Evolutionary conservation across 2,113 vertebrate genomes (phyloP), one percentile per base, ranked within the genome.

Genomic region (Thomomys bottae): DNA sequence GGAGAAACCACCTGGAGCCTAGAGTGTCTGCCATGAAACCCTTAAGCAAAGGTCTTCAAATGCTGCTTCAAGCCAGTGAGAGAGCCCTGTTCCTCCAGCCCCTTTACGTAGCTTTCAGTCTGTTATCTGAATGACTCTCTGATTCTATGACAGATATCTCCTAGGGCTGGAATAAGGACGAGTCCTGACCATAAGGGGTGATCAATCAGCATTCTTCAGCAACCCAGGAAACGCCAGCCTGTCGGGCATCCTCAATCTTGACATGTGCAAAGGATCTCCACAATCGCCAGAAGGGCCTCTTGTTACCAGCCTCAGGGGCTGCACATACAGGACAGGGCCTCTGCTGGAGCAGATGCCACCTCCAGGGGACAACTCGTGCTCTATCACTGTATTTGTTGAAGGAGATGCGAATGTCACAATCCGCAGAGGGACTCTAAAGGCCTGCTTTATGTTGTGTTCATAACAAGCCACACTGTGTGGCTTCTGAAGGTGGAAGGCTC

Each of bases 291-390:
- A 20, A 45, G 0, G 40, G 32, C 76, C 12, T 28, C 20, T 10
- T 24, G 0, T 24, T 12, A 20, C 11, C 30, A 15, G 8, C 0
- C 0, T 38, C 24, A 14, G 32, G 23, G 12, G 24, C 63, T 23
- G n/a, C 10, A 1, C 6, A 12, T 4, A 15, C 10, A 12, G 24
- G 24, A 30, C 20, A 12, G 2, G 24, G 36, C 28, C 23, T 3
- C 54, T 7, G 3, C 6, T 0, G 5, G 23, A 57, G 23, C 14
- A 9, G 42, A 18, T 1, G 17, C 49, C 49, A 15, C 49, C 49
- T 54, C 57, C 14, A 36, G n/a, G 20, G 11, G 30, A 14, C 30
- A 30, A 30, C 28, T 68, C 18, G 11, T 34, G 30, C 28, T 68
- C 14, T 15, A n/a, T 17, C 49, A 17, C 49, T 20, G 49, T 54